phyloP scores from a whole-genome alignment of 2,113 vertebrate species.

The Oreochromis niloticus region DNA sequence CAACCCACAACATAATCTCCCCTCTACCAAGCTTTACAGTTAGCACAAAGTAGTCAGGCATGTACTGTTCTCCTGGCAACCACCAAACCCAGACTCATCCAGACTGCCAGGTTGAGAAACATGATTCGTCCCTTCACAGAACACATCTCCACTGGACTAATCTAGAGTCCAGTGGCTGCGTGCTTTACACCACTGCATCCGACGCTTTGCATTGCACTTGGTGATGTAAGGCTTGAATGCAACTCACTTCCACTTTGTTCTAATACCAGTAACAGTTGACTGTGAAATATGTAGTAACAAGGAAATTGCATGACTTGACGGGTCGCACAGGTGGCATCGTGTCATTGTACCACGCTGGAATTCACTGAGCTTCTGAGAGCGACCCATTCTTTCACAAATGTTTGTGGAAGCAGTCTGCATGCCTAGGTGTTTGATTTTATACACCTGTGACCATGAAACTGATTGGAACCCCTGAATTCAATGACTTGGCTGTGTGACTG shows the following conservation, averaged over 20 bases:
- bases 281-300: not conserved
- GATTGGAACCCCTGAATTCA: not conserved
- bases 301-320: not conserved
- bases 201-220: not conserved
- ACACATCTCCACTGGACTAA: not conserved
- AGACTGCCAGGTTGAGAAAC: not conserved
- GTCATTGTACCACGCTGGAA: not conserved
- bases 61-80: not conserved
- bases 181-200: not conserved
- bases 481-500: not conserved
- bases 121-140: not conserved
- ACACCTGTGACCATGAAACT: not conserved
- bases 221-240: not conserved
- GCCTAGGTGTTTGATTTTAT: not conserved
- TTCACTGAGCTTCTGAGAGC: not conserved
- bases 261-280: not conserved
- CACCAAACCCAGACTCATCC: not conserved
- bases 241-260: not conserved
- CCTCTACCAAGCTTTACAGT: not conserved
- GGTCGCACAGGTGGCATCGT: accelerated
- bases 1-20: not conserved
- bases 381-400: not conserved
- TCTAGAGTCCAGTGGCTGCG: not conserved
- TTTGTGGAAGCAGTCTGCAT: not conserved
- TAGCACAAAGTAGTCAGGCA: not conserved